These are phyloP conservation scores for Indicator indicator DNA, from an alignment of 2,113 vertebrate species.

Conservation along the genomic window DNA sequence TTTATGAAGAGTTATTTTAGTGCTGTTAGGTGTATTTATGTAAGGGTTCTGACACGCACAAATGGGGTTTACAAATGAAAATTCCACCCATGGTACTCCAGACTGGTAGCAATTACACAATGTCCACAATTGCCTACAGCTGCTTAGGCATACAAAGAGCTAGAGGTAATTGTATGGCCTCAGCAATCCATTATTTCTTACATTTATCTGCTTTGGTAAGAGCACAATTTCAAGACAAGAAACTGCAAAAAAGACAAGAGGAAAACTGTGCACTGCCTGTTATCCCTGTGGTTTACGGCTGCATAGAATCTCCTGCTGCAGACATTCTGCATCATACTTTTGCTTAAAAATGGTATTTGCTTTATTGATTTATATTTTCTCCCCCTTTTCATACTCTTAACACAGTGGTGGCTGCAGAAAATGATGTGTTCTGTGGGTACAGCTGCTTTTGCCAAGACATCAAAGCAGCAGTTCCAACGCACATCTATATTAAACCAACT, in stretches of 20 bases:
- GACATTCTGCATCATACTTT: background rate
- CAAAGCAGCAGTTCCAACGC: background rate
- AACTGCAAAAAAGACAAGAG: background rate
- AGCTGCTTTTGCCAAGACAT: conserved; percentile 8
- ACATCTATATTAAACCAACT: background rate
- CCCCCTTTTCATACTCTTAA: background rate
- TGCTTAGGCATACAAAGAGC: background rate
- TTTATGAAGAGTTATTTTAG: conserved; percentile 33
- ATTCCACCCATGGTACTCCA: background rate
- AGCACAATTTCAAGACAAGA: background rate
- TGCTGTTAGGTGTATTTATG: background rate
- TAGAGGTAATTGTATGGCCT: background rate
- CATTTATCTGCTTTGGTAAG: background rate
- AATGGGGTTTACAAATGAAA: conserved; percentile 13
- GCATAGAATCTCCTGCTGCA: background rate
- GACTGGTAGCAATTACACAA: conserved; percentile 19
- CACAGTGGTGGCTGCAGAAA: background rate
- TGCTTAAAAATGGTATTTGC: conserved; percentile 6
- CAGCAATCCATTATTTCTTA: background rate
- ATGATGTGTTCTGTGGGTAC: background rate
- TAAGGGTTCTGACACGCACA: background rate
- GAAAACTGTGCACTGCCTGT: background rate
- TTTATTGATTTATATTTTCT: conserved; percentile 9
- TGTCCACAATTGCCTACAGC: background rate
- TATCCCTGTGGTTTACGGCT: background rate